Base-by-base conservation (phyloP, 2,888 invertebrate species). In the Cenopis cana region DNA sequence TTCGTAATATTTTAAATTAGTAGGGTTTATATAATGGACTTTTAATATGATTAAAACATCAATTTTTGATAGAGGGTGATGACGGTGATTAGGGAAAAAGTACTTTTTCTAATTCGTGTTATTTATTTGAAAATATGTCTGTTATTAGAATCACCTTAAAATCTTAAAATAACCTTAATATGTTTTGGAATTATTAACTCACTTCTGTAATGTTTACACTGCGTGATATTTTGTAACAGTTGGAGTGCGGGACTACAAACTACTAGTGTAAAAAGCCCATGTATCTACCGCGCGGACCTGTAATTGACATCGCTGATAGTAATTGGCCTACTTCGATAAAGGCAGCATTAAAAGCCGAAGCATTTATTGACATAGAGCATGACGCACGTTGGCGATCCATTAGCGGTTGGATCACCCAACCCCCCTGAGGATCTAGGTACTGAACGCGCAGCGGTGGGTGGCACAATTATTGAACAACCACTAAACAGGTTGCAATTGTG, bases 321-420 rank as follows among this genome's bases (percentile, higher is more conserved):
- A 87, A 90, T 88, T 89, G 85, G 81, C 81, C 82, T 84, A 85
- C 84, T 88, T 86, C 83, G 89, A 88, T 85, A 90, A 89, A 85
- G 83, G 85, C 81, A 81, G 78, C 84, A 86, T 88, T 89, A 86
- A 89, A 89, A 85, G 87, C 85, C 79, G 74, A 80, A 79, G 80
- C 81, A 81, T 85, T 84, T 87, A 89, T 89, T 88, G 89, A 87
- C 85, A 86, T 82, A 85, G 82, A 83, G 81, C 79, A 85, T 87
- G 86, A 86, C 84, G 83, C 84, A 84, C 81, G 78, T 78, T 79
- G 78, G 75, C 80, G 81, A 84, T 85, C 88, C 88, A 90, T 89
- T 90, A 90, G 86, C 79, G 84, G 84, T 83, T 56, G 67, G 66
- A 71, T 71, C 60, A 61, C 71, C 66, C 71, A 49, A 38, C 69